Conservation (phyloP, 2,113 vertebrate genomes). For the Harpagus bidentatus region DNA sequence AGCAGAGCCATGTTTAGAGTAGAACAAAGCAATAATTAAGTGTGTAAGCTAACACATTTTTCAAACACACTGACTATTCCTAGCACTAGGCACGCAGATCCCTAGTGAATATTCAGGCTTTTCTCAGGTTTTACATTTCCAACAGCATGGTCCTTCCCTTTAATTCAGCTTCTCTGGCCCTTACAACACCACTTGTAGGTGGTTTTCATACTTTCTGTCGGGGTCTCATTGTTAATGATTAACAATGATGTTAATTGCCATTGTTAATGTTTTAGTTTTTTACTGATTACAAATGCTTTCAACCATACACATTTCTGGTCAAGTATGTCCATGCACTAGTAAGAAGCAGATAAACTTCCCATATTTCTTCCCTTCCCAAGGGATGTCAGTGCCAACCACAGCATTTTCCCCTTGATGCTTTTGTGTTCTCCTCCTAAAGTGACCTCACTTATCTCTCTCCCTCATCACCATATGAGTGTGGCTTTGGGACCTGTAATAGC, state of each 20-base stretch:
- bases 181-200: not conserved
- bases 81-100: not conserved
- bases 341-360: not conserved
- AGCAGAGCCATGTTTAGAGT: not conserved
- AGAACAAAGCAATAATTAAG: not conserved
- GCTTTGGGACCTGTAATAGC: not conserved
- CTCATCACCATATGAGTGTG: not conserved
- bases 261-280: accelerated
- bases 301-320: not conserved
- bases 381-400: not conserved
- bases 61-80: not conserved
- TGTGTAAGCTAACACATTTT: not conserved
- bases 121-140: not conserved
- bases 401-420: not conserved
- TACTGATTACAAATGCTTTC: not conserved
- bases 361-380: not conserved
- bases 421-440: not conserved
- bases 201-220: not conserved
- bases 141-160: not conserved
- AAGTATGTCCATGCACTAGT: not conserved
- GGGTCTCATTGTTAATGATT: too few species aligned
- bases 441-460: not conserved
- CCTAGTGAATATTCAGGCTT: not conserved
- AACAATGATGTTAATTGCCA: too few species aligned
- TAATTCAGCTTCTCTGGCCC: not conserved